Conservation (phyloP, 2,113 vertebrate species). For the Cettia cetti region DNA sequence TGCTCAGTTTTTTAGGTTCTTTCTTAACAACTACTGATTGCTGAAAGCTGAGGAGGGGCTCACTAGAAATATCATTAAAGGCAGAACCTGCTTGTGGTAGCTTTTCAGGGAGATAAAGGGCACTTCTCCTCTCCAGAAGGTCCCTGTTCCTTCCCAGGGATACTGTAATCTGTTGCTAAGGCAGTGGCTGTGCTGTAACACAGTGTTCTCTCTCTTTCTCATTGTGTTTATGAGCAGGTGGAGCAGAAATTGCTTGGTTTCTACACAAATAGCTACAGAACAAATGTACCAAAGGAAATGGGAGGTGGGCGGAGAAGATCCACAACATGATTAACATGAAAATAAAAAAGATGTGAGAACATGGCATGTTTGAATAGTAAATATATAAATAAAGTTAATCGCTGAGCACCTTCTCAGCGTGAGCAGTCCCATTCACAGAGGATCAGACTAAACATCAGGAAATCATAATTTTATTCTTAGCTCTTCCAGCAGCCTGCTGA, state of each 20-base stretch:
- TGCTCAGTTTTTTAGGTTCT: neutral
- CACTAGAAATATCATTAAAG: constrained; percentile 9
- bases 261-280: constrained; percentile 57
- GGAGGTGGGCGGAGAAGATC: constrained; percentile 39
- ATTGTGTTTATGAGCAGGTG: constrained; percentile 69
- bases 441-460: constrained; percentile 37
- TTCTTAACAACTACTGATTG: neutral
- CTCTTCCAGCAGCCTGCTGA: neutral
- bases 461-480: constrained; percentile 11
- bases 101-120: constrained; percentile 48
- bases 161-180: constrained; percentile 71
- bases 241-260: constrained; percentile 62
- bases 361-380: constrained; percentile 3
- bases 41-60: neutral
- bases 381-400: constrained; percentile 12
- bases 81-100: constrained; percentile 11
- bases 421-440: neutral
- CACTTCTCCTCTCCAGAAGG: constrained; percentile 48
- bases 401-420: neutral
- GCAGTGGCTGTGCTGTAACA: constrained; percentile 66
- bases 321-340: constrained; percentile 33
- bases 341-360: constrained; percentile 19
- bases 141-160: constrained; percentile 55
- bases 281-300: constrained; percentile 57
- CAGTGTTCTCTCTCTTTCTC: constrained; percentile 53